Conservation (phyloP, 2,797 vertebrate genomes). For the Fistularia tabacaria region DNA sequence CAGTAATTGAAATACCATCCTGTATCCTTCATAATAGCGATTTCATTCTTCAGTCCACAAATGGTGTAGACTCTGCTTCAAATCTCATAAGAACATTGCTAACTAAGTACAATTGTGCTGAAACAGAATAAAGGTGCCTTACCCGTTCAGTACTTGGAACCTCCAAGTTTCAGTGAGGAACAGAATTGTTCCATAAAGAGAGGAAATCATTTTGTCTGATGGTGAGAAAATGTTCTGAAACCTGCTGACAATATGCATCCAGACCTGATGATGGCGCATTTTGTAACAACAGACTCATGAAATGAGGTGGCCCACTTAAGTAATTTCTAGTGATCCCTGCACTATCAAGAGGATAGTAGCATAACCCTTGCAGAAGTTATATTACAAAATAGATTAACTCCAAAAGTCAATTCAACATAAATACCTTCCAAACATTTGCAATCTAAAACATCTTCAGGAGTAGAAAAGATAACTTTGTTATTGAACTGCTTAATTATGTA, state of each 20-base stretch:
- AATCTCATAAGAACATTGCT: conserved; percentile 7
- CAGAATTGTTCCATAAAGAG: not conserved
- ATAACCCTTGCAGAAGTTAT: too few species aligned
- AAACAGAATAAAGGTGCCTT: conserved; percentile 28
- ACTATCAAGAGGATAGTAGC: too few species aligned
- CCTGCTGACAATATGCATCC: conserved; percentile 8
- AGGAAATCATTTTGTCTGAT: not conserved
- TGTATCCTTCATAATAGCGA: conserved; percentile 30
- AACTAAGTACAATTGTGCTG: conserved; percentile 24
- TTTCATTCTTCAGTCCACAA: conserved; percentile 1
- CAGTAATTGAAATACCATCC: conserved; percentile 6
- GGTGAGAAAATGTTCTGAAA: conserved; percentile 5
- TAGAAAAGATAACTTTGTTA: too few species aligned
- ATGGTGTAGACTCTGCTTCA: conserved; percentile 7
- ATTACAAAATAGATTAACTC: too few species aligned
- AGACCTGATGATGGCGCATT: not conserved
- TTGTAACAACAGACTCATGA: not conserved
- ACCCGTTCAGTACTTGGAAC: conserved; percentile 11
- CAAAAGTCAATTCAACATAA: too few species aligned
- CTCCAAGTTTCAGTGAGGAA: conserved; percentile 11
- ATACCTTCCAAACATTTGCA: too few species aligned
- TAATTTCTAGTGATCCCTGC: too few species aligned
- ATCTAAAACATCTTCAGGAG: too few species aligned
- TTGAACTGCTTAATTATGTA: too few species aligned
- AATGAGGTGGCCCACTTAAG: too few species aligned